A percentile compares a stretch with the other conserved stretches of the same genome.
Conservation (phyloP, 2,797 vertebrate genomes). For the Sebastes oblongus region DNA sequence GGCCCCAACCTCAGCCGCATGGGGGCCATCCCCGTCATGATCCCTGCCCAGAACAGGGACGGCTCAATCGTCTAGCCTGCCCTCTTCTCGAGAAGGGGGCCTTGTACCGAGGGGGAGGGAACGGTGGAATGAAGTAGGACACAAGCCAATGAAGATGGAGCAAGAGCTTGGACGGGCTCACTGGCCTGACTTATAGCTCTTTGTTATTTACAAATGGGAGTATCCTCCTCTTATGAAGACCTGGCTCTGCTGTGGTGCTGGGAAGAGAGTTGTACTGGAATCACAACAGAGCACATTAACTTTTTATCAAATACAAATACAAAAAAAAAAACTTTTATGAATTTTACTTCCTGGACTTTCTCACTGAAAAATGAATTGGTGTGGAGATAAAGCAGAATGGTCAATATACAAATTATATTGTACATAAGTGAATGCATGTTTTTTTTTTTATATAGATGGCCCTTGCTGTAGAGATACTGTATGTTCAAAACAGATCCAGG, state of each 20-base stretch:
- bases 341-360: slow-evolving; percentile 68
- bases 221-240: slow-evolving; percentile 46
- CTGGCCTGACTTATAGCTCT: slow-evolving; percentile 42
- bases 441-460: slow-evolving; percentile 29
- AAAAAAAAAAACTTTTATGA: slow-evolving; percentile 42
- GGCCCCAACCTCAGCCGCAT: slow-evolving; percentile 97
- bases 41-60: slow-evolving; percentile 96
- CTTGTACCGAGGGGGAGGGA: not conserved
- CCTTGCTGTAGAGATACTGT: slow-evolving; percentile 52
- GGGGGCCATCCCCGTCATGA: slow-evolving; percentile 97
- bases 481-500: slow-evolving; percentile 44
- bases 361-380: slow-evolving; percentile 44
- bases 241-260: slow-evolving; percentile 58
- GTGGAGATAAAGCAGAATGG: slow-evolving; percentile 43
- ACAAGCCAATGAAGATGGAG: slow-evolving; percentile 49
- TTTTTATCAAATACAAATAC: slow-evolving; percentile 65
- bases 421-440: slow-evolving; percentile 78
- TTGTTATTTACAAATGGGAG: slow-evolving; percentile 50
- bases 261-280: slow-evolving; percentile 46
- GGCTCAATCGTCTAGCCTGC: slow-evolving; percentile 93
- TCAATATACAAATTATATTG: slow-evolving; percentile 70
- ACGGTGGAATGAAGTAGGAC: slow-evolving; percentile 23
- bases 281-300: slow-evolving; percentile 65
- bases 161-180: slow-evolving; percentile 18
- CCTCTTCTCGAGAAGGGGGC: slow-evolving; percentile 6